phyloP scores from a whole-genome alignment of 2,888 invertebrate species.

The Sminthurinus aureus region DNA sequence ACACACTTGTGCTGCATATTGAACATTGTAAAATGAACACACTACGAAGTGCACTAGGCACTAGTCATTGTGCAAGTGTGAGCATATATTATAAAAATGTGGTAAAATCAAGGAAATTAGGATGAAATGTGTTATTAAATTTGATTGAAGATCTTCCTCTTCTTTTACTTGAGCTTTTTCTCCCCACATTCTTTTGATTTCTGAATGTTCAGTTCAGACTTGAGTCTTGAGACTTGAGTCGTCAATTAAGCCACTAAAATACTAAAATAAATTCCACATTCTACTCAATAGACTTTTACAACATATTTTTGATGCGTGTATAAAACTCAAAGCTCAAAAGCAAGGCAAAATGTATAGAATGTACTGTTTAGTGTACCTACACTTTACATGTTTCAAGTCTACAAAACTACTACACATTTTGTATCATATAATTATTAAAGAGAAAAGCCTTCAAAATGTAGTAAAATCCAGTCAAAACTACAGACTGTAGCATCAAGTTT shows the following conservation, averaged over 20 bases:
- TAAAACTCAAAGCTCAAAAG: too few species aligned
- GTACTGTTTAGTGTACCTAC: too few species aligned
- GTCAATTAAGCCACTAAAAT: neutral
- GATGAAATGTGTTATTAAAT: constrained; percentile 4
- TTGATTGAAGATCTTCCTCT: constrained; percentile 4
- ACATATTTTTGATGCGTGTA: too few species aligned
- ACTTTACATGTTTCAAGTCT: too few species aligned
- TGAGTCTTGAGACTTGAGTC: neutral
- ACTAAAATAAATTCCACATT: neutral
- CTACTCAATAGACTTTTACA: neutral
- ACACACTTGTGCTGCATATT: too few species aligned
- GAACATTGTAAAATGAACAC: too few species aligned
- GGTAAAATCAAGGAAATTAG: constrained; percentile 18
- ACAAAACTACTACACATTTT: neutral
- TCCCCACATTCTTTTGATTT: too few species aligned
- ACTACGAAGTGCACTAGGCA: too few species aligned
- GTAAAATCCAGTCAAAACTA: too few species aligned
- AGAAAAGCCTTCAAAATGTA: neutral
- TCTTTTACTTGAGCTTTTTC: neutral
- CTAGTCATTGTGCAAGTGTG: neutral
- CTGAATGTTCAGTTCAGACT: too few species aligned
- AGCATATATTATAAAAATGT: constrained; percentile 20
- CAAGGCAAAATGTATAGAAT: too few species aligned
- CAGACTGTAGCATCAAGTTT: too few species aligned
- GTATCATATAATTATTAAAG: neutral